A percentile compares a stretch with the other conserved stretches of the same genome.
Conservation (phyloP, 1,140 invertebrate genomes). For the Drosophila nannoptera region DNA sequence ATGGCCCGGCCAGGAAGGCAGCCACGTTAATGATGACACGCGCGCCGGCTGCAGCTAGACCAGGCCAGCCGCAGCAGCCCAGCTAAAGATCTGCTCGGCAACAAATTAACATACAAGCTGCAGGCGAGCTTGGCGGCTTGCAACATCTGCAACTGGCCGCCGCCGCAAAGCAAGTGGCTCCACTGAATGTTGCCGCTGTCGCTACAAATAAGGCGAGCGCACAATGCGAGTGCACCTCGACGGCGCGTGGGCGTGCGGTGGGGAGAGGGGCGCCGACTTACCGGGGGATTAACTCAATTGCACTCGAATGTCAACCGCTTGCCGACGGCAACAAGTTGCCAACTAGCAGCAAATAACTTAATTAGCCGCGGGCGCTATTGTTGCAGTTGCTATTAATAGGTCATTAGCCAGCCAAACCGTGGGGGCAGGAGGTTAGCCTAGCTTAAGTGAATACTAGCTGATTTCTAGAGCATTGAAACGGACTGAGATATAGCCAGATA, state of each 20-base stretch:
- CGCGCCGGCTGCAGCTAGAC: constrained; percentile 55
- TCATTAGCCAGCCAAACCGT: constrained; percentile 29
- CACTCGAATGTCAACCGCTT: constrained; percentile 73
- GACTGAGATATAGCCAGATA: too few species aligned
- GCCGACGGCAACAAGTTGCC: constrained; percentile 72
- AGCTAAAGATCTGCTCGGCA: constrained; percentile 53
- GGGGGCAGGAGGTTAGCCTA: constrained; percentile 19
- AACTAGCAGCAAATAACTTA: constrained; percentile 74
- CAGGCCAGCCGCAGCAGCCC: constrained; percentile 25
- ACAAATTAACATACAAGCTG: constrained; percentile 74
- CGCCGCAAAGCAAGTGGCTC: constrained; percentile 37
- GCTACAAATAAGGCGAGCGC: constrained; percentile 71
- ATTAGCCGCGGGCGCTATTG: constrained; percentile 58
- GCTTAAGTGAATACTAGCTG: too few species aligned
- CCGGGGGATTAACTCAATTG: constrained; percentile 72
- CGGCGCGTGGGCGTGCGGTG: constrained; percentile 26
- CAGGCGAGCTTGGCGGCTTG: constrained; percentile 13
- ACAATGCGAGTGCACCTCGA: constrained; percentile 58
- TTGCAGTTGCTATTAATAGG: constrained; percentile 35
- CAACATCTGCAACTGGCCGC: constrained; percentile 18
- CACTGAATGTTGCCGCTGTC: constrained; percentile 60
- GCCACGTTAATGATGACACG: constrained; percentile 75
- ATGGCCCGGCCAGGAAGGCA: constrained; percentile 35
- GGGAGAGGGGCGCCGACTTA: constrained; percentile 60
- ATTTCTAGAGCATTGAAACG: too few species aligned